These are phyloP conservation scores for Corvus hawaiiensis DNA, from an alignment of 2,113 vertebrate species.

Conservation along the genomic window DNA sequence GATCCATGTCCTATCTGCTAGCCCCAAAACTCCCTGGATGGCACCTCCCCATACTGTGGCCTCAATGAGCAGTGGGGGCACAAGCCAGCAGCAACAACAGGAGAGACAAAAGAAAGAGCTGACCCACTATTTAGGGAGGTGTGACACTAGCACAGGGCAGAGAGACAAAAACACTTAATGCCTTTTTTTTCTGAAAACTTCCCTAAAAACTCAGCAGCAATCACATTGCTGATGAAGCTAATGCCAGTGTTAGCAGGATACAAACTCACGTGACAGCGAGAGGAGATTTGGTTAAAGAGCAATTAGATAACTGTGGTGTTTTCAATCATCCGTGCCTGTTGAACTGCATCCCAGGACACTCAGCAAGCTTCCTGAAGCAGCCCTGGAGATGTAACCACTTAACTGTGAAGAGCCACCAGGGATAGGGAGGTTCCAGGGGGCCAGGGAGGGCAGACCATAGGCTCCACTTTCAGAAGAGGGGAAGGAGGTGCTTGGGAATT, in stretches of 20 bases:
- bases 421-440: constrained; percentile 5
- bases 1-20: neutral
- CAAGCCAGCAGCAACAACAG: neutral
- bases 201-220: neutral
- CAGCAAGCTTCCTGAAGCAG: constrained; percentile 18
- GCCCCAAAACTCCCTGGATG: neutral
- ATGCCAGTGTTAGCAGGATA: neutral
- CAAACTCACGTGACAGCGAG: fast-evolving
- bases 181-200: neutral
- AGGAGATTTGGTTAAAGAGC: neutral
- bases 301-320: constrained; percentile 26
- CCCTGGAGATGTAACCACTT: neutral
- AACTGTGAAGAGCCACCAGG: neutral
- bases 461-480: neutral
- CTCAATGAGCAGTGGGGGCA: neutral
- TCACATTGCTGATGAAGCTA: neutral
- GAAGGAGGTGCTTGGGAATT: neutral
- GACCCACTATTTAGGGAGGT: neutral
- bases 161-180: neutral
- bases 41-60: neutral
- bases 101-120: neutral
- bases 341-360: constrained; percentile 41
- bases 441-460: neutral
- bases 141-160: neutral
- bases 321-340: constrained; percentile 10